Base-by-base conservation (phyloP, 1,140 invertebrate species). In the Tetramorium simillimum region DNA sequence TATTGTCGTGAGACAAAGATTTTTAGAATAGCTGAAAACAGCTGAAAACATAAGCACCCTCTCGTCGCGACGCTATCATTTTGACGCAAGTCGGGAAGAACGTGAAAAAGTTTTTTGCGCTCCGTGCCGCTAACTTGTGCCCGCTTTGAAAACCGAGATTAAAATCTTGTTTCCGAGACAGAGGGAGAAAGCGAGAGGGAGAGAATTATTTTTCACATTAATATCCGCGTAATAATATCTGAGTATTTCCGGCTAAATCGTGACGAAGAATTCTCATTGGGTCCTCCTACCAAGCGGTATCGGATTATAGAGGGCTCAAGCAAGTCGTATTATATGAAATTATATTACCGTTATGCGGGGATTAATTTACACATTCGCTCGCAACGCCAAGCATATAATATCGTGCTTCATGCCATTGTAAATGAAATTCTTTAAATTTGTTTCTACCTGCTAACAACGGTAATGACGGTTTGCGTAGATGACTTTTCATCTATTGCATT, bases 361-460 rank as follows among this genome's bases (percentile, higher is more conserved):
- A 90, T 90, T 90, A 90, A 86, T 86, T 90, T 90, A 73, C 75
- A 86, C 62, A 37, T n/a, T 56, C 24, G 60, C 21, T 16, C 60
- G 51, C 49, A 49, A 73, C 43, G 24, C 16, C 37, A 46, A 14
- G 24, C 43, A 14, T 18, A 21, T 73, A 84, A 84, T 82, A 53
- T 24, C 28, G 77, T 12, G 46, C 37, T 65, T 21, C 10, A 43
- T 33, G 49, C 24, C 37, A 51, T 58, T 73, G 67, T 60, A 60
- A 60, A 46, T 46, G 18, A 33, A 60, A 46, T 14, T 46, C 40
- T 37, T 73, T n/a, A 24, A 46, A 73, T 60, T 56, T 28, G 33
- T 69, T 43, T 21, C 37, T 21, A 9, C n/a, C 37, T 4, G 16
- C 28, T 6, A 6, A 16, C 6, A 24, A 63, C n/a, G 0, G 7